Evolutionary conservation across 2,113 vertebrate genomes (phyloP).

Genomic region (Alethe diademata): DNA sequence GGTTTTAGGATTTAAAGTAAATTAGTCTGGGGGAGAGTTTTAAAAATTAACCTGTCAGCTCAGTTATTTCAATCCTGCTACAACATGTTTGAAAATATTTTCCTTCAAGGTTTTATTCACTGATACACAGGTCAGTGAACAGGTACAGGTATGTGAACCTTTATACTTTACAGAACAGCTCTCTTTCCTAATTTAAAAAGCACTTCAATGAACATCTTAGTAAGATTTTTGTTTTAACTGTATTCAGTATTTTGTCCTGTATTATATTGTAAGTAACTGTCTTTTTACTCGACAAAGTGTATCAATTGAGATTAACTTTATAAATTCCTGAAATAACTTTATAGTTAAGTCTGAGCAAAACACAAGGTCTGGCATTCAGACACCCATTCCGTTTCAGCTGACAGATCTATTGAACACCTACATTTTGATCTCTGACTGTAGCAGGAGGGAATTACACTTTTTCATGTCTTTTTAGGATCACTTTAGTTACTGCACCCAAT

Average conservation of each 20-base stretch:
- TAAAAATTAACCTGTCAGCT: neutral
- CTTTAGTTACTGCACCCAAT: neutral
- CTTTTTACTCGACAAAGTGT: neutral
- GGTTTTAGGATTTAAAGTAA: neutral
- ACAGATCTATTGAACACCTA: neutral
- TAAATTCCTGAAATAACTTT: neutral
- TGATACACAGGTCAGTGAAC: neutral
- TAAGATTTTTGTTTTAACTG: neutral
- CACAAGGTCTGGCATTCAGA: neutral
- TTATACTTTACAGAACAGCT: neutral
- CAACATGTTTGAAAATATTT: neutral
- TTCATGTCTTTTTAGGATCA: neutral
- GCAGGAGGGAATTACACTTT: neutral
- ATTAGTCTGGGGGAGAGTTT: neutral
- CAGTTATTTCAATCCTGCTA: neutral
- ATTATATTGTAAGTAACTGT: neutral
- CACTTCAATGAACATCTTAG: neutral
- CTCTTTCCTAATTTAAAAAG: neutral
- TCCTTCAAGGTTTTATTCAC: neutral
- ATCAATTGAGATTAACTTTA: neutral
- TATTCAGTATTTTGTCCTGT: neutral
- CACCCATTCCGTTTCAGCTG: neutral
- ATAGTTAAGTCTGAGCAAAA: neutral
- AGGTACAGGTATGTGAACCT: neutral
- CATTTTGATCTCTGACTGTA: neutral